Conservation (phyloP, 2,888 invertebrate genomes). For the Caenorhabditis afra region DNA sequence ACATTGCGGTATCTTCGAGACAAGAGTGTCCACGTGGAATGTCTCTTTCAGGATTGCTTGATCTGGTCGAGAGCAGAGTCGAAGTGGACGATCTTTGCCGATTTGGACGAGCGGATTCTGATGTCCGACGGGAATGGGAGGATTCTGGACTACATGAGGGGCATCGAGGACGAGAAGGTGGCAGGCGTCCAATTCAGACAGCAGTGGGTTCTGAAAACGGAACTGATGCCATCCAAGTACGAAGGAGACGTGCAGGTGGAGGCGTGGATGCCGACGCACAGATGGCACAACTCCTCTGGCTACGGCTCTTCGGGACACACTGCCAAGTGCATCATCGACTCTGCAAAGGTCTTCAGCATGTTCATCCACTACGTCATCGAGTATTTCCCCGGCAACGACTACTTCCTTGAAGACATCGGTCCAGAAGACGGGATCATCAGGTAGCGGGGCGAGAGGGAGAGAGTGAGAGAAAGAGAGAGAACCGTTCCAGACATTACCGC, state of each 20-base stretch:
- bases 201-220: conserved; percentile 52
- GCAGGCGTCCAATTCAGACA: conserved; percentile 39
- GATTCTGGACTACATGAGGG: conserved; percentile 28
- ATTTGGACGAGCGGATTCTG: conserved; percentile 26
- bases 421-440: conserved; percentile 36
- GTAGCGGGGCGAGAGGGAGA: background rate
- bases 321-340: conserved; percentile 36
- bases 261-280: conserved; percentile 47
- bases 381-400: conserved; percentile 13
- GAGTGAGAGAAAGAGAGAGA: background rate
- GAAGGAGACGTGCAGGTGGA: conserved; percentile 13
- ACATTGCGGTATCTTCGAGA: conserved; percentile 3
- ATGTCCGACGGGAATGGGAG: conserved; percentile 24
- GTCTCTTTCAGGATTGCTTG: conserved; percentile 13
- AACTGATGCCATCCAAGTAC: conserved; percentile 34
- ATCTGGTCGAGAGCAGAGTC: conserved; percentile 17
- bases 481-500: conserved; percentile 29
- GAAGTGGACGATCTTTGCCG: conserved; percentile 32
- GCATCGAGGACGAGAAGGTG: conserved; percentile 15
- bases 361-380: conserved; percentile 20
- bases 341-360: conserved; percentile 36
- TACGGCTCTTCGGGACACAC: conserved; percentile 41
- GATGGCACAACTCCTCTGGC: conserved; percentile 33
- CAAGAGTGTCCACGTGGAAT: too few relatives aligned
- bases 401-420: background rate